Evolutionary conservation across 2,113 vertebrate species (phyloP), one percentile per base, ranked within the genome.

Genomic region (Brachyhypopomus gauderio): DNA sequence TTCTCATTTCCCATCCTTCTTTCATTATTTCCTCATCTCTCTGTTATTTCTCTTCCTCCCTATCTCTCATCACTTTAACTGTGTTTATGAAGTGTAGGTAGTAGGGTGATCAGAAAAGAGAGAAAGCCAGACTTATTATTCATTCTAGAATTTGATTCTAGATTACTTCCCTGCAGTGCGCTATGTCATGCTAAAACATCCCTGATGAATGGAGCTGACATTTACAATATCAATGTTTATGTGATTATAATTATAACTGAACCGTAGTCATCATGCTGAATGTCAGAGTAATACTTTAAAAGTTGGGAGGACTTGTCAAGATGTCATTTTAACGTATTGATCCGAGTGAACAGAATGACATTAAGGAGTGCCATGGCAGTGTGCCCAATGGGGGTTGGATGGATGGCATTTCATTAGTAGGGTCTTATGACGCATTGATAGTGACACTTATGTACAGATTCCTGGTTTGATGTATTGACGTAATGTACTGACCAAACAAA

Each of bases 111-210:
- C 87, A 84, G 87, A 89, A 88, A 91, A 67, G 74, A 12, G 86
- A 87, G 85, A 87, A 83, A 58, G 83, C 72, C 76, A 89, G 81
- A 82, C 84, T 27, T 83, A 89, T 90, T 88, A 91, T 91, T 92
- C 71, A 88, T 89, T 52, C 45, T 14, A 52, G 82, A 90, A 81
- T 38, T 81, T 78, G 71, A 69, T 79, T 84, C 82, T 52, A 56
- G 56, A 12, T 60, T 66, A 83, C 84, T 83, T 69, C 86, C 79
- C 62, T 59, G 77, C 56, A 79, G 34, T 12, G 83, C 81, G 58
- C 69, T 83, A 72, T 78, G 77, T 81, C 75, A 60, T 52, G 0
- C 58, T 66, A 84, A 86, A 89, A 90, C 84, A 30, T 5, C 77
- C n/a, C 83, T 88, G 84, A 90, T 84, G 75, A 88, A 91, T 77